Evolutionary conservation across 2,113 vertebrate species (phyloP).

Genomic region (Oncorhynchus clarkii): DNA sequence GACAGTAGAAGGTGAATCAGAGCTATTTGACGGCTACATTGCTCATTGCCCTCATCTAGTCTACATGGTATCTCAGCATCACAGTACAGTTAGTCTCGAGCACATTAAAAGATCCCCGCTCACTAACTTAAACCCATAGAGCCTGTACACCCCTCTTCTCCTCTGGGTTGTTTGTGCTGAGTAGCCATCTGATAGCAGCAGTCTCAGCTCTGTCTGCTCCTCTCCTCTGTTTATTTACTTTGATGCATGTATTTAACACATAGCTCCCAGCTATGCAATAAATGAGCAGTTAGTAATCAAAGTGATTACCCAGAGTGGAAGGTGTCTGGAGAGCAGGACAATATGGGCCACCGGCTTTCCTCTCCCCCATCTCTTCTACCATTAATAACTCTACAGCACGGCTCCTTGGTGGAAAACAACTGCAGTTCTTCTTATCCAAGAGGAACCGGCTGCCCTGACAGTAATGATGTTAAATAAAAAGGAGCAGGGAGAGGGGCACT

Average conservation of each 20-base stretch:
- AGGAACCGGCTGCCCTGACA: not conserved
- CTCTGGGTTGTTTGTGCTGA: not conserved
- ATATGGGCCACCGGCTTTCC: not conserved
- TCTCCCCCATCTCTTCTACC: not conserved
- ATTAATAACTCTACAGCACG: not conserved
- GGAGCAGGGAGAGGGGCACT: too few species aligned
- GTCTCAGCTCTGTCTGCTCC: slow-evolving; percentile 11
- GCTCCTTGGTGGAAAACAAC: not conserved
- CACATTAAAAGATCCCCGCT: not conserved
- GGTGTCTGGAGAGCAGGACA: too few species aligned
- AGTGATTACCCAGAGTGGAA: too few species aligned
- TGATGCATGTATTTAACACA: slow-evolving; percentile 70
- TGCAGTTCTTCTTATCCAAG: not conserved
- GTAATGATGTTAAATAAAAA: not conserved
- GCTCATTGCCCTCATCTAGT: not conserved
- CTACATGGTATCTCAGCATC: not conserved
- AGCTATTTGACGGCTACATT: too few species aligned
- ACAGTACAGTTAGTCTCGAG: slow-evolving; percentile 20
- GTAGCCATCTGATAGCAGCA: slow-evolving; percentile 61
- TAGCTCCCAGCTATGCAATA: slow-evolving; percentile 68
- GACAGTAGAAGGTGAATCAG: too few species aligned
- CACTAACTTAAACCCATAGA: not conserved
- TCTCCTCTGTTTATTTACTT: slow-evolving; percentile 63
- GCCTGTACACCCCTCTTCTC: too few species aligned
- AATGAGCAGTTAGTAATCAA: slow-evolving; percentile 72